phyloP scores from a whole-genome alignment of 2,113 vertebrate species.

The Aldabrachelys gigantea region DNA sequence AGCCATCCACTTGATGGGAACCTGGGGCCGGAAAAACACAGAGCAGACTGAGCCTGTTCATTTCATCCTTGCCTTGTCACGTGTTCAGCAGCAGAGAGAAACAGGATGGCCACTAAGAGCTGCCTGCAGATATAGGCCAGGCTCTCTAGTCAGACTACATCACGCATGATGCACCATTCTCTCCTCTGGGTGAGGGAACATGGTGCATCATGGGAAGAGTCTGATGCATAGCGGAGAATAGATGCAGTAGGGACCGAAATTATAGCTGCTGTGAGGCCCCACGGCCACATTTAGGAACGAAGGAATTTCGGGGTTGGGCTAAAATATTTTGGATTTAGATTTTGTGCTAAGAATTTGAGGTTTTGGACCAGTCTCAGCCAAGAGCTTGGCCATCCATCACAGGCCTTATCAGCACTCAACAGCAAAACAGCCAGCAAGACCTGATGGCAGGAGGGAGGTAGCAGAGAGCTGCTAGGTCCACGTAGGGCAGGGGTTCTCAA shows the following conservation, averaged over 20 bases:
- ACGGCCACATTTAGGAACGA: background rate
- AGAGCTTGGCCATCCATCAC: background rate
- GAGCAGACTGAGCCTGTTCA: background rate
- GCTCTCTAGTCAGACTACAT: background rate
- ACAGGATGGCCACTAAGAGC: background rate
- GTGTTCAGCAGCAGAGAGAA: background rate
- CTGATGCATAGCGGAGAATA: background rate
- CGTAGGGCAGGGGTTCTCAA: too few relatives aligned
- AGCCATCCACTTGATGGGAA: constrained; percentile 99
- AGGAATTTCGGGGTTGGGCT: background rate
- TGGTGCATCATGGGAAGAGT: background rate
- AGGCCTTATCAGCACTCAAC: background rate
- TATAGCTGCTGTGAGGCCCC: background rate
- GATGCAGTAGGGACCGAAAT: background rate
- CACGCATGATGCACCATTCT: background rate
- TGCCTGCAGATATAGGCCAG: background rate
- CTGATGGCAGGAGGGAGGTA: background rate
- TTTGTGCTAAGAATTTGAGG: background rate
- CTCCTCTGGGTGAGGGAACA: background rate
- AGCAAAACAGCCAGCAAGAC: background rate
- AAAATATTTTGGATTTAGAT: background rate
- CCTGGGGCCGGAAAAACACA: constrained; percentile 72
- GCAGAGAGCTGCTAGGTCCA: too few relatives aligned
- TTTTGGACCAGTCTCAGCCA: background rate
- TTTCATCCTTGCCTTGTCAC: background rate